Evolutionary conservation across 2,797 vertebrate species (phyloP).

Genomic region (Sitta carolinensis): DNA sequence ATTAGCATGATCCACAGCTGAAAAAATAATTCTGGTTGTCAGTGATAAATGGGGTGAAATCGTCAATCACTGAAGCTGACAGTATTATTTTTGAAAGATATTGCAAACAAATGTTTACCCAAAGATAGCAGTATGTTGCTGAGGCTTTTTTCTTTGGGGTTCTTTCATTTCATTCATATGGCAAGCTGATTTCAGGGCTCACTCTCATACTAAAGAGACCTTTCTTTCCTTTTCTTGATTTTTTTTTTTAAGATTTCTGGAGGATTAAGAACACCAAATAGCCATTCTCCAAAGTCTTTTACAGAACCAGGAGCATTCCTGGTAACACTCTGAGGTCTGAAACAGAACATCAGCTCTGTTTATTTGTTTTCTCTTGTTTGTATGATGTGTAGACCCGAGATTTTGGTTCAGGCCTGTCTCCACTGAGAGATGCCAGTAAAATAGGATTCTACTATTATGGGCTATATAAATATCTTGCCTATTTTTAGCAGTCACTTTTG

Average conservation of each 20-base stretch:
- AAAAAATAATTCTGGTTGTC: constrained; percentile 75
- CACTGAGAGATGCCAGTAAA: neutral
- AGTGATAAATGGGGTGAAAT: constrained; percentile 72
- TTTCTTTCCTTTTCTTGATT: neutral
- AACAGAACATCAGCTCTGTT: neutral
- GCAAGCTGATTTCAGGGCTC: neutral
- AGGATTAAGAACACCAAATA: neutral
- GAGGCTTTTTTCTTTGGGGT: neutral
- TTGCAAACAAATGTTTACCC: constrained; percentile 74
- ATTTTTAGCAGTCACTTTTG: constrained; percentile 44
- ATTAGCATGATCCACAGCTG: constrained; percentile 80
- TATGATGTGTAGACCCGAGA: neutral
- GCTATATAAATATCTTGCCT: constrained; percentile 26
- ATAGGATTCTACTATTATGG: neutral
- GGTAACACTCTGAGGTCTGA: neutral
- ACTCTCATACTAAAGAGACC: neutral
- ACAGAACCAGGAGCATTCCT: neutral
- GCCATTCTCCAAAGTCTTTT: neutral
- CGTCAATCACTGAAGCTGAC: constrained; percentile 57
- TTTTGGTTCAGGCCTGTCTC: neutral
- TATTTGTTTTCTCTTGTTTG: neutral
- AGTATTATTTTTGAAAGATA: constrained; percentile 71
- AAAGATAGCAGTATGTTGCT: constrained; percentile 36
- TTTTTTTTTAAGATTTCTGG: neutral
- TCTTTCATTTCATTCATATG: neutral